A percentile compares a stretch with the other conserved stretches of the same genome.
Conservation (phyloP, 2,888 invertebrate species). For the Standfussiana lucernea region DNA sequence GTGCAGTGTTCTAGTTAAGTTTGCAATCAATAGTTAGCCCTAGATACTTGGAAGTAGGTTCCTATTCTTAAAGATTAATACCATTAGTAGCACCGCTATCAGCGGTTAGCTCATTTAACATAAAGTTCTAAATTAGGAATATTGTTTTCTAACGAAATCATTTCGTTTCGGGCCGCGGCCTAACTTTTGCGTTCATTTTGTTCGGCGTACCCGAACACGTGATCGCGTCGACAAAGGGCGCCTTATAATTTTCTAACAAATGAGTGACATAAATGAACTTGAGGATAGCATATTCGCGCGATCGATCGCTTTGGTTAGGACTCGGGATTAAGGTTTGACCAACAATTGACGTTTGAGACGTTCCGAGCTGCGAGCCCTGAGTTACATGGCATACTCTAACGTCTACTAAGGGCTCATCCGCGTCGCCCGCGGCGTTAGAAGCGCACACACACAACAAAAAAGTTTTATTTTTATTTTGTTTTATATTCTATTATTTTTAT, state of each 20-base stretch:
- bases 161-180: background rate
- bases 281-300: background rate
- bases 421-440: no score
- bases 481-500: no score
- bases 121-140: background rate
- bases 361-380: background rate
- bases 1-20: conserved; percentile 14
- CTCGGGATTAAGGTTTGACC: background rate
- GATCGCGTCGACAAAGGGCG: background rate
- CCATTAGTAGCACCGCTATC: background rate
- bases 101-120: background rate
- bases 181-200: background rate
- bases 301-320: background rate
- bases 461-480: no score
- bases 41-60: conserved; percentile 4
- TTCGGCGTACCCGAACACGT: no score
- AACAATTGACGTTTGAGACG: background rate
- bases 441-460: no score
- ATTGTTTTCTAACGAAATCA: background rate
- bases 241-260: background rate
- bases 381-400: background rate
- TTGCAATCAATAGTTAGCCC: conserved; percentile 3
- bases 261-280: background rate
- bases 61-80: background rate
- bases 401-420: no score